phyloP scores from a whole-genome alignment of 2,797 vertebrate genomes.

The Alca torda region DNA sequence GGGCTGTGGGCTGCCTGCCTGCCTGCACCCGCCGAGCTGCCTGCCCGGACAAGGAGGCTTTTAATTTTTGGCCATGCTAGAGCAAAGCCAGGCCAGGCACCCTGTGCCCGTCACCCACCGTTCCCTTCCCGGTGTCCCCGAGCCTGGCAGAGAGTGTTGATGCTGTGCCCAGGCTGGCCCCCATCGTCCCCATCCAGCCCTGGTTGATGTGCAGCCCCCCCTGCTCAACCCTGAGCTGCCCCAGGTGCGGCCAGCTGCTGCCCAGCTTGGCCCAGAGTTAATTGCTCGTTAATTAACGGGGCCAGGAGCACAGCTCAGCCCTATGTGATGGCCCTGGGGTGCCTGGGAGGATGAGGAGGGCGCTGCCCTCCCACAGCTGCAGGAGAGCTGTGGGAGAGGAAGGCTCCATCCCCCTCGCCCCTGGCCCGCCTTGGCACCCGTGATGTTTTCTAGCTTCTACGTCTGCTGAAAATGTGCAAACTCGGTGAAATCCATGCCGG shows the following conservation, averaged over 20 bases:
- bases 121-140: rapidly evolving
- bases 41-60: not conserved
- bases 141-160: not conserved
- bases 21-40: not conserved
- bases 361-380: not conserved
- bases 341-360: not conserved
- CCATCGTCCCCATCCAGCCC: rapidly evolving
- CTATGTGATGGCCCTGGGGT: rapidly evolving
- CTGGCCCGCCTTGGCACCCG: not conserved
- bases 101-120: rapidly evolving
- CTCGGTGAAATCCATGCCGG: not conserved
- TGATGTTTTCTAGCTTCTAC: not conserved
- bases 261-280: not conserved
- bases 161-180: not conserved
- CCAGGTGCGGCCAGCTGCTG: constrained; percentile 51
- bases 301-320: not conserved
- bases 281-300: not conserved
- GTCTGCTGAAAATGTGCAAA: constrained; percentile 7
- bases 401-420: not conserved
- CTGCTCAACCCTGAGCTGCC: not conserved
- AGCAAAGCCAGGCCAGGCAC: rapidly evolving
- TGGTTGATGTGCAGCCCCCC: not conserved
- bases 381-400: not conserved
- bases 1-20: not conserved
- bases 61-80: not conserved